Evolutionary conservation across 2,797 vertebrate genomes (phyloP), one percentile per base, ranked within the genome.

Genomic region (Syngnathus rostellatus): DNA sequence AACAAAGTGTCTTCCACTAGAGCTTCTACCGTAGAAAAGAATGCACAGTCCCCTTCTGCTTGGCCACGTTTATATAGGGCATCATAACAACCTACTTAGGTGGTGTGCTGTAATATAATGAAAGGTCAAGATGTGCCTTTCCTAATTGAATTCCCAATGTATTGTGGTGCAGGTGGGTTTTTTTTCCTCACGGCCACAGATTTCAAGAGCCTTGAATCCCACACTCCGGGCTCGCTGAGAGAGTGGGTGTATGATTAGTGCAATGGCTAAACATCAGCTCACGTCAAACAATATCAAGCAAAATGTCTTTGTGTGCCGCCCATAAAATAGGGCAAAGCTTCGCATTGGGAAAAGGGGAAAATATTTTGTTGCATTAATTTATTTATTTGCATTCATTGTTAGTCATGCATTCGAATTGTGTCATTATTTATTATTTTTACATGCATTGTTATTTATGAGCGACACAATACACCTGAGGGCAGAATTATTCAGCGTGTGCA

Each of bases 71-170:
- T 59, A 58, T 58, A 37, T 39, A 9, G 16, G 25, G 31, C 31
- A 21, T 43, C 10, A n/a, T 14, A 16, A 31, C 39, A 16, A 8
- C 7, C 21, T 63, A 6, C 25, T 48, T 19, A 31, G 19, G 17
- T 38, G 3, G 17, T 5, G 6, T n/a, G 31, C 19, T 41, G 50
- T 40, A 17, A 48, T 53, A 39, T 21, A 50, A 70, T 65, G 57
- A 77, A 74, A 80, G 79, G 79, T 81, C 81, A 74, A 61, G 66
- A 71, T 70, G 72, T 72, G 70, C 68, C 82, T 68, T 63, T 67
- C 64, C 66, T 81, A 81, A 85, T 82, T 83, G 67, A 83, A 83
- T 78, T 73, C 67, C 60, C 62, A 46, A 72, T 71, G 25, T 74
- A 70, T 77, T 75, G 78, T 71, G 54, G 72, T 67, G 57, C 72